A percentile compares a stretch with the other conserved stretches of the same genome.
Evolutionary conservation across 2,797 vertebrate species (phyloP).

Genomic region (Enteromius paludinosus): DNA sequence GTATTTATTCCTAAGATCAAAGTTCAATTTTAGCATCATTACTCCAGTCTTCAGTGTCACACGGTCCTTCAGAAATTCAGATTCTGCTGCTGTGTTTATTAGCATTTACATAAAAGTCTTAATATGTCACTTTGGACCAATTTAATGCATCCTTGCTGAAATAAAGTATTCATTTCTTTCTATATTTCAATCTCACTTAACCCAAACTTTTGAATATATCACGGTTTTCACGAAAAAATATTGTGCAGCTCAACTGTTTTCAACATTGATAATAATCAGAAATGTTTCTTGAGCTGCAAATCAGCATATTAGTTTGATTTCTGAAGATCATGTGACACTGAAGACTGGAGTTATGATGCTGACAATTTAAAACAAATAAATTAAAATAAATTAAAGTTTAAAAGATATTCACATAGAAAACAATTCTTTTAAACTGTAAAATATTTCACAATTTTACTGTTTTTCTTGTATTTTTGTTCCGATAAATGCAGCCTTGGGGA

Average conservation of each 20-base stretch:
- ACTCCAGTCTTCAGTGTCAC: constrained; percentile 2
- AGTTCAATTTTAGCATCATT: neutral
- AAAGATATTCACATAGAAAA: neutral
- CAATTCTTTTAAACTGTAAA: neutral
- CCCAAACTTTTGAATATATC: neutral
- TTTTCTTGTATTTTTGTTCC: neutral
- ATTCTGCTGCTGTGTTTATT: neutral
- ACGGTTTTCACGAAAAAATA: neutral
- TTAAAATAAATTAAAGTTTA: neutral
- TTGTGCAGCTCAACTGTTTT: neutral
- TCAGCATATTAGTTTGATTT: neutral
- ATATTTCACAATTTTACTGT: neutral
- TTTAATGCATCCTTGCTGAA: neutral
- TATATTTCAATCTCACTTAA: neutral
- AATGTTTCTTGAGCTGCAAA: neutral
- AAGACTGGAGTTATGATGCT: neutral
- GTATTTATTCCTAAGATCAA: no score
- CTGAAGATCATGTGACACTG: neutral
- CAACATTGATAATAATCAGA: neutral
- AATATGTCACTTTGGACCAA: neutral
- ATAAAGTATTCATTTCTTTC: neutral
- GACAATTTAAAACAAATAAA: no score
- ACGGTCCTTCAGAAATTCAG: neutral
- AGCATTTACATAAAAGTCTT: neutral
- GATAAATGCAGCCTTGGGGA: neutral